Evolutionary conservation across 2,888 invertebrate species (phyloP).

Genomic region (Colletes collaris): DNA sequence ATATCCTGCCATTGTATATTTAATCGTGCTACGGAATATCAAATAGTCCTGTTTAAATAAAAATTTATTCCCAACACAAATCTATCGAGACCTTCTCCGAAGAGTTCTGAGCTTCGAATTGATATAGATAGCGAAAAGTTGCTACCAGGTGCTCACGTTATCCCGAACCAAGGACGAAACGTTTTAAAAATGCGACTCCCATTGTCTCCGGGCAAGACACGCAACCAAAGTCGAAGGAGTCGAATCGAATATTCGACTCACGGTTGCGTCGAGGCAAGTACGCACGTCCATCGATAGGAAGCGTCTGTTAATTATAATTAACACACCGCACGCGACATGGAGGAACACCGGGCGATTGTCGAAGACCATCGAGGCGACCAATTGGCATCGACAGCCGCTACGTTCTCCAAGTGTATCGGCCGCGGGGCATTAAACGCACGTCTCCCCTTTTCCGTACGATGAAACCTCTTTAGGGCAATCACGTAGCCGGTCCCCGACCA

Average conservation of each 20-base stretch:
- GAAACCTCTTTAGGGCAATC: conserved; percentile 53
- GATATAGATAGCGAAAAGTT: too few species aligned
- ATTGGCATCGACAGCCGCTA: conserved; percentile 50
- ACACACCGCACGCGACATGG: conserved; percentile 40
- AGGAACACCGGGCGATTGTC: conserved; percentile 36
- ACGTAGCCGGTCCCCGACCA: conserved; percentile 34
- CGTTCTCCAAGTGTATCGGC: conserved; percentile 8
- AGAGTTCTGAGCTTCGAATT: too few species aligned
- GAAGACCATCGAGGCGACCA: conserved; percentile 48
- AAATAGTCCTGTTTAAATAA: too few species aligned
- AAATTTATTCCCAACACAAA: too few species aligned
- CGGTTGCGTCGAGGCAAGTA: conserved; percentile 24
- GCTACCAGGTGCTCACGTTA: too few species aligned
- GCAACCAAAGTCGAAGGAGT: too few species aligned
- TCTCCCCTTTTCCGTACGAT: not conserved
- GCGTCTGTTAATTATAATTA: conserved; percentile 48
- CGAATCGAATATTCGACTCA: conserved; percentile 21
- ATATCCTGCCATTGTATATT: too few species aligned
- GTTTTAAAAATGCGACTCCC: too few species aligned
- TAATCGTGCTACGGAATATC: too few species aligned
- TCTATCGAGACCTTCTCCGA: too few species aligned
- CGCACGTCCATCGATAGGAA: conserved; percentile 2
- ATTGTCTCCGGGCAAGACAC: too few species aligned
- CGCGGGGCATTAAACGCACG: conserved; percentile 16
- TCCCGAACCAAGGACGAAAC: too few species aligned